Conservation (phyloP, 2,888 invertebrate species). For the Octodonta nipae region DNA sequence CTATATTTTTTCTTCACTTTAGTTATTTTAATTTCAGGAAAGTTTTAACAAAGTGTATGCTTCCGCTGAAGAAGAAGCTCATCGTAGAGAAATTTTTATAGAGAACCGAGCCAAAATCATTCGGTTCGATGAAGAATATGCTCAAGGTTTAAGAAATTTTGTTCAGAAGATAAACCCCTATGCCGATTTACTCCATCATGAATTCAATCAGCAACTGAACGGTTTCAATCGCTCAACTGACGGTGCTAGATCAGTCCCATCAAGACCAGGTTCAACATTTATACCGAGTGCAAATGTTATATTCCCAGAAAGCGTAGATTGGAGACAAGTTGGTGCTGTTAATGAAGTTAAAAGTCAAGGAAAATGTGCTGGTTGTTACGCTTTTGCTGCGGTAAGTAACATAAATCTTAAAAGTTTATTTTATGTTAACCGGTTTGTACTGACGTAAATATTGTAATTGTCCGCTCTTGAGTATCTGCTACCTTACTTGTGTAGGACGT, state of each 20-base stretch:
- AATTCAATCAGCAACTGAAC: constrained; percentile 28
- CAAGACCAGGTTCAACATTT: constrained; percentile 20
- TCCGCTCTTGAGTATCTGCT: too few relatives aligned
- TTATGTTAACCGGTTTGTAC: too few relatives aligned
- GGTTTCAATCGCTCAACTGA: constrained; percentile 31
- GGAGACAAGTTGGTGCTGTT: constrained; percentile 32
- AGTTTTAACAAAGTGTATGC: constrained; percentile 30
- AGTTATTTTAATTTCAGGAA: too few relatives aligned
- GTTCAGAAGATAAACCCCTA: constrained; percentile 29
- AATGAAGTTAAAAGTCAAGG: constrained; percentile 29
- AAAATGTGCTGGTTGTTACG: constrained; percentile 32
- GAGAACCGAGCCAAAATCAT: constrained; percentile 30
- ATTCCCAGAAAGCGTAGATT: constrained; percentile 29
- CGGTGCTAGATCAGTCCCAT: not conserved
- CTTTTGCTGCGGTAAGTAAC: constrained; percentile 32
- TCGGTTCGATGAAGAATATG: constrained; percentile 28
- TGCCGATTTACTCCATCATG: constrained; percentile 30
- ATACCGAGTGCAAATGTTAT: constrained; percentile 28
- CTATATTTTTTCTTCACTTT: too few relatives aligned
- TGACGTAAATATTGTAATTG: too few relatives aligned
- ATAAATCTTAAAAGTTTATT: too few relatives aligned
- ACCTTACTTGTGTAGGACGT: too few relatives aligned
- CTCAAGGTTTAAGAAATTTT: constrained; percentile 23
- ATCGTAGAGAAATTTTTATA: constrained; percentile 30
- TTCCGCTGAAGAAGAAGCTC: constrained; percentile 23